These are phyloP conservation scores for Morpho helenor DNA, from an alignment of 2,888 invertebrate genomes.

Conservation along the genomic window DNA sequence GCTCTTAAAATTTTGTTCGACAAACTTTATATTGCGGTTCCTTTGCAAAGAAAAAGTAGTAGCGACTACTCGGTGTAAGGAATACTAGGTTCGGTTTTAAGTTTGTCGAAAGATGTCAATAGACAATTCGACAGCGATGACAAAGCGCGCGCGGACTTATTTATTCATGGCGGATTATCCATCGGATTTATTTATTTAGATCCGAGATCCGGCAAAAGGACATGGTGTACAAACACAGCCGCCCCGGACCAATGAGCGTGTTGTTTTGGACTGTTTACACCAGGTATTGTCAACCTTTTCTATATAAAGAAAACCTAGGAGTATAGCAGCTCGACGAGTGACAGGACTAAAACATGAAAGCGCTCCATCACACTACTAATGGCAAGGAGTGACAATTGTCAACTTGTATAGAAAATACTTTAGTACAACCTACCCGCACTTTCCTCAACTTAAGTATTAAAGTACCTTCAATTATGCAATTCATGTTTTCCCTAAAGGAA, in stretches of 20 bases:
- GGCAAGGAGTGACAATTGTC: too few relatives aligned
- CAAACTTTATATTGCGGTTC: conserved; percentile 14
- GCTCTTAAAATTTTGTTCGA: neutral
- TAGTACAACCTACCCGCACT: too few relatives aligned
- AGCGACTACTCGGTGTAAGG: neutral
- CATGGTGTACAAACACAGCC: conserved; percentile 54
- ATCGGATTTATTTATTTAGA: conserved; percentile 54
- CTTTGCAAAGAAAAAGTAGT: neutral
- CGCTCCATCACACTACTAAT: too few relatives aligned
- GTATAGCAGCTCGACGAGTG: too few relatives aligned
- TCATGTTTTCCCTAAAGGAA: too few relatives aligned
- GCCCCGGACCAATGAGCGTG: conserved; percentile 48
- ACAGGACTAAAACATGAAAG: too few relatives aligned
- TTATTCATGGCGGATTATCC: conserved; percentile 75
- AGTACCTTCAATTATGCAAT: too few relatives aligned
- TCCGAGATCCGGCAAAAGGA: conserved; percentile 53
- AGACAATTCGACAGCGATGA: conserved; percentile 65
- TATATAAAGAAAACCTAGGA: too few relatives aligned
- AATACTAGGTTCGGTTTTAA: conserved; percentile 1
- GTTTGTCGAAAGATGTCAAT: conserved; percentile 57
- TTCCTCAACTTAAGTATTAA: too few relatives aligned
- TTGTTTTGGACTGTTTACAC: conserved; percentile 47
- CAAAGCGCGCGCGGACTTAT: conserved; percentile 65
- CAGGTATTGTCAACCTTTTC: too few relatives aligned
- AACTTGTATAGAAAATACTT: too few relatives aligned